These are phyloP conservation scores for Peromyscus aztecus DNA, from an alignment of 2,797 vertebrate species.

Conservation along the genomic window DNA sequence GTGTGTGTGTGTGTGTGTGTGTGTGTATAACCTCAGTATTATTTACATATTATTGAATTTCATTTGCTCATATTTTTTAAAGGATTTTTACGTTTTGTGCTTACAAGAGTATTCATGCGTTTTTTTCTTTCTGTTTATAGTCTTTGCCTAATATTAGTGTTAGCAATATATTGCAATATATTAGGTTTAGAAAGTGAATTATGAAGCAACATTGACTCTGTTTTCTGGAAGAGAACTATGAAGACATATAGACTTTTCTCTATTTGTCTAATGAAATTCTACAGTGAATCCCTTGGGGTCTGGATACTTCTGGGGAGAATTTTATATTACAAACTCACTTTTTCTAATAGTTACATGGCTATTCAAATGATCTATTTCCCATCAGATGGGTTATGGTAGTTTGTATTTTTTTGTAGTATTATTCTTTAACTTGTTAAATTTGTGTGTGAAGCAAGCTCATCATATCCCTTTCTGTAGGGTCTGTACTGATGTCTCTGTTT, in stretches of 20 bases:
- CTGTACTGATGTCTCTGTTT: neutral
- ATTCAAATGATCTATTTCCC: constrained; percentile 12
- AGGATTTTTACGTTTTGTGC: neutral
- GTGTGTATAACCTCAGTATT: neutral
- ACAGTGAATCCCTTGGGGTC: neutral
- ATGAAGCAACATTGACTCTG: neutral
- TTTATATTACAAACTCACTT: constrained; percentile 35
- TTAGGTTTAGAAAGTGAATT: neutral
- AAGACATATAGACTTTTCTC: constrained; percentile 48
- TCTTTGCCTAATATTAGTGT: neutral
- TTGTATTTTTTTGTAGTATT: neutral
- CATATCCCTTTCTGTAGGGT: neutral
- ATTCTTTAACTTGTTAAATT: neutral
- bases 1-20: neutral
- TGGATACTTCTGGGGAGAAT: neutral
- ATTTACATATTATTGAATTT: neutral
- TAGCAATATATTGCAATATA: neutral
- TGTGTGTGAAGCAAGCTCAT: neutral
- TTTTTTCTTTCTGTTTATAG: neutral
- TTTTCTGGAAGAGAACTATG: constrained; percentile 35
- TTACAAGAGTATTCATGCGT: neutral
- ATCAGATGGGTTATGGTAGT: neutral
- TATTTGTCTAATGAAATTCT: constrained; percentile 26
- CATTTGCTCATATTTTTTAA: neutral
- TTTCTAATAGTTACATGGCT: neutral